These are phyloP conservation scores for Macropodus opercularis DNA, from an alignment of 2,797 vertebrate species.

Conservation along the genomic window DNA sequence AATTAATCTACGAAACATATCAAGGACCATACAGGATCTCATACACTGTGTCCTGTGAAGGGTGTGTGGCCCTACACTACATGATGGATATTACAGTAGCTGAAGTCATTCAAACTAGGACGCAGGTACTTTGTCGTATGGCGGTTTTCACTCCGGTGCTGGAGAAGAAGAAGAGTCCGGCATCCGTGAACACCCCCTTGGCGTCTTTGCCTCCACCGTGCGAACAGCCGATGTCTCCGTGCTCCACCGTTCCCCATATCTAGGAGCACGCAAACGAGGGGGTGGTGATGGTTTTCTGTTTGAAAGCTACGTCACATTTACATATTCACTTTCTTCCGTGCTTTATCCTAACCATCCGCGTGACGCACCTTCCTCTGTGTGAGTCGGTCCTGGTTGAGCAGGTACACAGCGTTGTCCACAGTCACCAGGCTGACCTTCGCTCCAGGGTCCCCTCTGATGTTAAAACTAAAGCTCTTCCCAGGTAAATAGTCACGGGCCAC, in stretches of 20 bases:
- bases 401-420: constrained; percentile 85
- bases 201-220: constrained; percentile 74
- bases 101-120: too few species aligned
- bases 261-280: constrained; percentile 34
- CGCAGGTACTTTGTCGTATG: constrained; percentile 59
- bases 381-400: constrained; percentile 80
- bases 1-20: too few species aligned
- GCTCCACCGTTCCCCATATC: constrained; percentile 84
- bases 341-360: too few species aligned
- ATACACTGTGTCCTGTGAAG: too few species aligned
- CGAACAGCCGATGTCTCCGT: constrained; percentile 82
- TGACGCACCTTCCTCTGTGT: constrained; percentile 85
- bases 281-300: neutral
- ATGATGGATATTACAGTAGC: neutral
- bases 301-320: neutral
- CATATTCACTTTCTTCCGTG: neutral
- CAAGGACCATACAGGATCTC: too few species aligned
- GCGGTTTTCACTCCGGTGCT: constrained; percentile 54
- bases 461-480: constrained; percentile 58
- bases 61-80: too few species aligned
- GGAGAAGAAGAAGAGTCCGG: constrained; percentile 79
- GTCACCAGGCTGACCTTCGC: constrained; percentile 83
- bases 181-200: constrained; percentile 73
- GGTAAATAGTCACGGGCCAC: constrained; percentile 55
- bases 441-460: constrained; percentile 79